Evolutionary conservation across 2,113 vertebrate species (phyloP), one percentile per base, ranked within the genome.

Genomic region (Thalassoma bifasciatum): DNA sequence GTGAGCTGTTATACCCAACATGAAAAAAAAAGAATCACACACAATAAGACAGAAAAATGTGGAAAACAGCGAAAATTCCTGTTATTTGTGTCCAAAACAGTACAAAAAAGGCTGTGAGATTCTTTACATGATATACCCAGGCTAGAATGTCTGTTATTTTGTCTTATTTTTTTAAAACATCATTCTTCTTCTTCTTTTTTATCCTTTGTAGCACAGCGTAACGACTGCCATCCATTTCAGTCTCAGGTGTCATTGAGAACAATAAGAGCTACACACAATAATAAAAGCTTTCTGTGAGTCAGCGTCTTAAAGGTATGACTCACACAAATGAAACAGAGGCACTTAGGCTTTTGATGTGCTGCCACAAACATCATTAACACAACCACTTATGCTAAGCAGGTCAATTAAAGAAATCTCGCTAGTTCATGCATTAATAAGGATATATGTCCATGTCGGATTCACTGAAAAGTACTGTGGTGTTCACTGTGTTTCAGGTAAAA

Each of bases 221-320:
- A 85, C 23, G 51, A 85, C 66, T 42, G 30, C 10, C 23, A 40
- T 82, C 66, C 64, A 62, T 72, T 83, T 19, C 3, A 3, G 2
- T 68, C 66, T 40, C 62, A 79, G 72, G 42, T 54, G 58, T 72
- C 49, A 47, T 8, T 60, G 42, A 68, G 50, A 76, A 65, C 65
- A 73, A 81, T 67, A 3, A 24, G 34, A 72, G 46, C 50, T 17
- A 7, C 5, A 63, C 59, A 8, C 10, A 70, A 79, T 59, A 77
- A 77, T 40, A 22, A 68, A 47, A 40, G 26, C 1, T 63, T 49
- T 64, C 40, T 16, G 5, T 24, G 38, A 70, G 42, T 30, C 34
- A 64, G 5, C 75, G 68, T 75, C 14, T 30, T 50, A 22, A 34
- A 62, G 19, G 46, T 63, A 34, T 72, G 63, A 84, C 13, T 75